Evolutionary conservation across 2,113 vertebrate species (phyloP).

Genomic region (Chloebia gouldiae): DNA sequence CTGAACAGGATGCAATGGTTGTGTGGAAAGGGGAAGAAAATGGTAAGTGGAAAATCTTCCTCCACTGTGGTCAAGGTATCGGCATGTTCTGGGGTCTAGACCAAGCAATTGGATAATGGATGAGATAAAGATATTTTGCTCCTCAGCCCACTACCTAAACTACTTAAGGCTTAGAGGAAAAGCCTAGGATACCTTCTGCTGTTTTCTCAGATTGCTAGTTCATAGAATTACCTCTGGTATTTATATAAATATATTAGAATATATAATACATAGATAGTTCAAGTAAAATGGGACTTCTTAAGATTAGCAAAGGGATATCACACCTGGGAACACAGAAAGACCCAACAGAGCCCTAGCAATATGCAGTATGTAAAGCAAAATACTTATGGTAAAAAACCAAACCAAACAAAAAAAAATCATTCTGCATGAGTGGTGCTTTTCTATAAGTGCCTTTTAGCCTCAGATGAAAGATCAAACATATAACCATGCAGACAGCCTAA

Average conservation of each 20-base stretch:
- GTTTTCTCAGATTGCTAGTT: background rate
- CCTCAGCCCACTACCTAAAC: background rate
- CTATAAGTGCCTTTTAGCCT: background rate
- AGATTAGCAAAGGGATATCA: background rate
- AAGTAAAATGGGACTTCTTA: background rate
- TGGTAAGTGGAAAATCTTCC: background rate
- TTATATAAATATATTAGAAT: background rate
- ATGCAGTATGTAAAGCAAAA: background rate
- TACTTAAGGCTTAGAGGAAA: background rate
- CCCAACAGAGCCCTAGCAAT: background rate
- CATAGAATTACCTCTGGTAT: background rate
- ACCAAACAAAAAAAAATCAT: background rate
- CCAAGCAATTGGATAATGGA: background rate
- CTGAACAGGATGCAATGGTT: background rate
- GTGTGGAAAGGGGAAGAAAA: background rate
- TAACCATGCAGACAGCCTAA: background rate
- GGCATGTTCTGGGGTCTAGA: background rate
- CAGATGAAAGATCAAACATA: background rate
- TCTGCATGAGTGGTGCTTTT: background rate
- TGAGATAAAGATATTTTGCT: background rate
- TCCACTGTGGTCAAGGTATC: background rate
- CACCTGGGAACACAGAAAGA: background rate
- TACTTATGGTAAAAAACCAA: rapidly evolving
- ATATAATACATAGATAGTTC: background rate
- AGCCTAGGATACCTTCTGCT: background rate